phyloP scores from a whole-genome alignment of 2,888 invertebrate genomes.

The Choreutis nemorana region DNA sequence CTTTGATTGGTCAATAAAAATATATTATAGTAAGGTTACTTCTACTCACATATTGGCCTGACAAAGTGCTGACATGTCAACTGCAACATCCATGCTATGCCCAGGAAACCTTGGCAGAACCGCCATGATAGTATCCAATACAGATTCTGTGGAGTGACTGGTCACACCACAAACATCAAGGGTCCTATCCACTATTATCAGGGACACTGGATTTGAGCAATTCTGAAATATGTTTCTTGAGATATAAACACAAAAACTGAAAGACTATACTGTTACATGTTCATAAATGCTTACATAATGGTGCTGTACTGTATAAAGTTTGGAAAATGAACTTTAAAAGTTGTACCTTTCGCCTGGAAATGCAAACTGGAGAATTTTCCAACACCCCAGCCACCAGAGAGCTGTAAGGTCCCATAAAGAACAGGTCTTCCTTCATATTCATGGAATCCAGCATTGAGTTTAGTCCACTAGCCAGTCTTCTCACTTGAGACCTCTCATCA shows the following conservation, averaged over 20 bases:
- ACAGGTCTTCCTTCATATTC: conserved; percentile 71
- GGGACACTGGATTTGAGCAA: conserved; percentile 51
- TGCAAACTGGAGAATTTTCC: conserved; percentile 63
- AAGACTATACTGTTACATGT: background rate
- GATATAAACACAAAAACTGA: background rate
- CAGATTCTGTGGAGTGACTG: conserved; percentile 67
- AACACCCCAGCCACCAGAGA: conserved; percentile 67
- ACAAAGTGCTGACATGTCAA: conserved; percentile 71
- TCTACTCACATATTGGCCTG: conserved; percentile 48
- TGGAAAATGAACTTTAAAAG: conserved; percentile 3
- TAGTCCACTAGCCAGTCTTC: conserved; percentile 54
- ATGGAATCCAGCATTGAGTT: conserved; percentile 66
- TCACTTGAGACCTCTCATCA: conserved; percentile 41
- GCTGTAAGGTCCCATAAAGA: conserved; percentile 70
- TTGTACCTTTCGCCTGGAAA: conserved; percentile 63
- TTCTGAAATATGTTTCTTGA: conserved; percentile 28
- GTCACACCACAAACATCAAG: conserved; percentile 70
- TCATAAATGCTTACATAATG: too few relatives aligned
- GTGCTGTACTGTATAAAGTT: too few relatives aligned
- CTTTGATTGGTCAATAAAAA: too few relatives aligned
- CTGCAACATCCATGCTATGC: conserved; percentile 70
- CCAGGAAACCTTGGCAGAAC: conserved; percentile 69
- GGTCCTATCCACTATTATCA: conserved; percentile 71
- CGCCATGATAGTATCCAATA: conserved; percentile 68
- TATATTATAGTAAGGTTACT: too few relatives aligned